These are phyloP conservation scores for Erebia palarica DNA, from an alignment of 2,888 invertebrate genomes.

Conservation along the genomic window DNA sequence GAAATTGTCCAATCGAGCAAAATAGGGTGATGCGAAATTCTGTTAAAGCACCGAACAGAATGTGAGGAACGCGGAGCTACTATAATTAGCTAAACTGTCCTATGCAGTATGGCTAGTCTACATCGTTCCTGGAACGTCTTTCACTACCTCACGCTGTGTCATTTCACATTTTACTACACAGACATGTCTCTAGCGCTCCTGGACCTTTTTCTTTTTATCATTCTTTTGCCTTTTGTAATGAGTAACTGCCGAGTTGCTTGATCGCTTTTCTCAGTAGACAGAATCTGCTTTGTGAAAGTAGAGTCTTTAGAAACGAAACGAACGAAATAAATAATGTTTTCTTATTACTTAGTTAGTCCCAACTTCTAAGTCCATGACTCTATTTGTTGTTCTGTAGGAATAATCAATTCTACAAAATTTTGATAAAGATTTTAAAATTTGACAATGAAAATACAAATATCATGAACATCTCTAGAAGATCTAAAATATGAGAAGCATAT, in stretches of 20 bases:
- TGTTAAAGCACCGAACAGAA: constrained; percentile 31
- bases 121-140: constrained; percentile 27
- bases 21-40: constrained; percentile 21
- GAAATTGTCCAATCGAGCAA: constrained; percentile 23
- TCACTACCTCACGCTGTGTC: neutral
- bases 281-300: too few species aligned
- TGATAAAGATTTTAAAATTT: too few species aligned
- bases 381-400: too few species aligned
- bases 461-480: too few species aligned
- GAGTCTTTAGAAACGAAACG: too few species aligned
- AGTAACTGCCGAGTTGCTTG: neutral
- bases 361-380: too few species aligned
- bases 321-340: too few species aligned
- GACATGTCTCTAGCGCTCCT: neutral
- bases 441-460: too few species aligned
- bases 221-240: too few species aligned
- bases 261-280: neutral
- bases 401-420: too few species aligned
- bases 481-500: too few species aligned
- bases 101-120: constrained; percentile 25
- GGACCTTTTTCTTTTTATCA: neutral
- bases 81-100: constrained; percentile 63
- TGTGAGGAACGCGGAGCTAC: constrained; percentile 60
- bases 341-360: too few species aligned
- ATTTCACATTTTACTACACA: neutral